Evolutionary conservation across 2,888 invertebrate genomes (phyloP).

Genomic region (Heliothis peltigera): DNA sequence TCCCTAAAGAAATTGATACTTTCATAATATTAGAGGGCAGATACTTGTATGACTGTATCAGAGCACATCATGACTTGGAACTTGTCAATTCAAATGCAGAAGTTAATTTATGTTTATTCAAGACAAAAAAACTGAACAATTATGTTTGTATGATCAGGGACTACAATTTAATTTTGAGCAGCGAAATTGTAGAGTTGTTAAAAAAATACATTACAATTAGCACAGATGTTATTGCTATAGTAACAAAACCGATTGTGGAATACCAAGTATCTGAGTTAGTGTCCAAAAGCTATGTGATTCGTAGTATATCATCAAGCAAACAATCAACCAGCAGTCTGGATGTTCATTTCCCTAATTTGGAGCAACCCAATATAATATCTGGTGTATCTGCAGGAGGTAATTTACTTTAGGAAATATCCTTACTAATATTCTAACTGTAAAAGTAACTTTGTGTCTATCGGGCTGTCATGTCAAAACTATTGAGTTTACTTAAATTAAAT

Average conservation of each 20-base stretch:
- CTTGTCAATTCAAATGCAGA: conserved; percentile 73
- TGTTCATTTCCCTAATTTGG: conserved; percentile 74
- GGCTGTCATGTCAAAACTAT: too few relatives aligned
- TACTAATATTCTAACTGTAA: not conserved
- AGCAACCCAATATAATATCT: conserved; percentile 86
- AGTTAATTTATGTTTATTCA: conserved; percentile 76
- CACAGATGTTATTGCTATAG: conserved; percentile 74
- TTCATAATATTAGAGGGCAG: conserved; percentile 83
- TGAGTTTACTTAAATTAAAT: too few relatives aligned
- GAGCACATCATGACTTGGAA: conserved; percentile 65
- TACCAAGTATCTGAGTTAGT: conserved; percentile 72
- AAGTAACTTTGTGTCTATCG: not conserved
- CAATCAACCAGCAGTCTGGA: conserved; percentile 50
- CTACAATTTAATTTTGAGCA: conserved; percentile 78
- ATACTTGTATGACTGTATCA: conserved; percentile 77
- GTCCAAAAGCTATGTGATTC: conserved; percentile 72
- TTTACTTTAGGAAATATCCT: not conserved
- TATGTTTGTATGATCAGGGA: conserved; percentile 80
- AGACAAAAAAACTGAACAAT: conserved; percentile 65
- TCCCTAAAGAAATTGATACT: conserved; percentile 70
- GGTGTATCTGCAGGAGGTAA: conserved; percentile 87
- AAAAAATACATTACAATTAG: conserved; percentile 72
- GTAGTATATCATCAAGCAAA: conserved; percentile 72
- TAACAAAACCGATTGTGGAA: conserved; percentile 81
- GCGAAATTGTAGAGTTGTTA: conserved; percentile 80